A percentile compares a stretch with the other conserved stretches of the same genome.
Conservation (phyloP, 2,113 vertebrate genomes). For the Sander lucioperca region DNA sequence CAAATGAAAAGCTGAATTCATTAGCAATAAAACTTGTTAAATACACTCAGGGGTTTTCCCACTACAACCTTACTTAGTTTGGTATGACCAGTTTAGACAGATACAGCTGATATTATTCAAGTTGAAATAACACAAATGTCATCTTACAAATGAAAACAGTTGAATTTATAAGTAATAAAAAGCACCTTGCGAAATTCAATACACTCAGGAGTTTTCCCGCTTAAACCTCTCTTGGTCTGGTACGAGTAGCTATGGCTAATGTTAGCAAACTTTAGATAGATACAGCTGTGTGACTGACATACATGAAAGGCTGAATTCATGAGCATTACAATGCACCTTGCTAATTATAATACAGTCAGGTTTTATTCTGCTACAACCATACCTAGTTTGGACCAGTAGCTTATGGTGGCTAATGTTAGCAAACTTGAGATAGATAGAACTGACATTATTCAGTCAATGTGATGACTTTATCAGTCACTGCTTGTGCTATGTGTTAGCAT, state of each 20-base stretch:
- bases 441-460: background rate
- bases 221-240: too few relatives aligned
- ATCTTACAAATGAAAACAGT: too few relatives aligned
- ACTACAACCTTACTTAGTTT: background rate
- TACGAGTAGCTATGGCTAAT: background rate
- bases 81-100: background rate
- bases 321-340: too few relatives aligned
- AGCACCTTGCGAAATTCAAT: background rate
- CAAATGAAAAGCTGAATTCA: background rate
- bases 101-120: background rate
- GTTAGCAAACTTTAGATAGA: background rate
- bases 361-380: too few relatives aligned
- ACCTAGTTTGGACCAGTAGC: too few relatives aligned
- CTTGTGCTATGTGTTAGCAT: too few relatives aligned
- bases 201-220: too few relatives aligned
- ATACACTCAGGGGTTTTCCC: background rate
- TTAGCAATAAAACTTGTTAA: background rate
- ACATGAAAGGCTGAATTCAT: too few relatives aligned
- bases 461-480: background rate
- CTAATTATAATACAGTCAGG: too few relatives aligned
- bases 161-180: too few relatives aligned
- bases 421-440: too few relatives aligned
- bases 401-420: too few relatives aligned
- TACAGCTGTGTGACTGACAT: background rate
- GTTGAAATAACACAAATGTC: background rate